phyloP scores from a whole-genome alignment of 2,888 invertebrate genomes.

The Diarsia dahlii region DNA sequence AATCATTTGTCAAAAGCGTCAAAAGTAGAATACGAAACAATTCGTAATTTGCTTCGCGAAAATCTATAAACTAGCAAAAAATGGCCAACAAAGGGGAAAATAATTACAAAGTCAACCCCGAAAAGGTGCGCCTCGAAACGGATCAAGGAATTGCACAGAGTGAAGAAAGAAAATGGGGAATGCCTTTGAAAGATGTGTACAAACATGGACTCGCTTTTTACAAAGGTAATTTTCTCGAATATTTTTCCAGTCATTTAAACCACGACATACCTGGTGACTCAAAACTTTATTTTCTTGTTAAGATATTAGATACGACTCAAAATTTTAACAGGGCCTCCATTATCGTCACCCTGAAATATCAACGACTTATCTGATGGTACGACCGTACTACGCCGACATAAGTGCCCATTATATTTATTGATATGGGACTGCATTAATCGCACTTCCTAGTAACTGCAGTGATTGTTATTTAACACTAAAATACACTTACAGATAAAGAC shows the following conservation, averaged over 20 bases:
- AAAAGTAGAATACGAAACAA: conserved; percentile 51
- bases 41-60: conserved; percentile 54
- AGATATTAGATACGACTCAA: conserved; percentile 8
- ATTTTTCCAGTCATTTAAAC: conserved; percentile 3
- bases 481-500: conserved; percentile 95
- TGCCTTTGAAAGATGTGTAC: conserved; percentile 95
- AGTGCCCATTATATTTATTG: conserved; percentile 38
- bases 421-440: conserved; percentile 14
- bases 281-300: conserved; percentile 4
- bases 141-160: conserved; percentile 88
- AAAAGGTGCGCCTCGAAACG: conserved; percentile 86
- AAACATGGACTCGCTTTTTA: conserved; percentile 97
- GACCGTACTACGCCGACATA: conserved; percentile 20
- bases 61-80: conserved; percentile 60
- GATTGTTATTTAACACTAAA: conserved; percentile 27
- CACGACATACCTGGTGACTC: neutral
- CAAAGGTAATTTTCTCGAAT: conserved; percentile 93
- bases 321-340: conserved; percentile 7
- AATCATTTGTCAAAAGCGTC: conserved; percentile 56
- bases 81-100: conserved; percentile 80
- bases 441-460: conserved; percentile 30
- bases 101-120: conserved; percentile 81
- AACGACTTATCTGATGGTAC: conserved; percentile 28
- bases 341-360: conserved; percentile 25
- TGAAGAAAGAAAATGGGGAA: conserved; percentile 92